Evolutionary conservation across 2,888 invertebrate species (phyloP), one percentile per base, ranked within the genome.

Genomic region (Patella depressa): DNA sequence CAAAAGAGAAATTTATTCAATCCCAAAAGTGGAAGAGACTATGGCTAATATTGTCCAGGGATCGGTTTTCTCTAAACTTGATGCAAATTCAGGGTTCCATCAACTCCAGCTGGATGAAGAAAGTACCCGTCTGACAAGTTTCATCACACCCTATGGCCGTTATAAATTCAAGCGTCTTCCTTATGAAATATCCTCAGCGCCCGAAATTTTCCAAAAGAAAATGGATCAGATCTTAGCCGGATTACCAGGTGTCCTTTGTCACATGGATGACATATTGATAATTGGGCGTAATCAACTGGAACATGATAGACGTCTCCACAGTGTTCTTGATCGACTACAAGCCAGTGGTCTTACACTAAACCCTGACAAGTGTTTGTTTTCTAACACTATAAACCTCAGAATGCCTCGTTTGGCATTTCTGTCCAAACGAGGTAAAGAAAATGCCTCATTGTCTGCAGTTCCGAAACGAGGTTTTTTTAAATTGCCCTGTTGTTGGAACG

Each of bases 161-260:
- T 85, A 75, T 69, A 59, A 79, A 19, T 85, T 80, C 72, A 70
- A 76, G 12, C 54, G 80, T 12, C 69, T 86, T 24, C 81, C 84
- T 9, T 85, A 82, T 74, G 85, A 86, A 73, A 85, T 85, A 17
- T 75, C 76, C 3, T 91, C 90, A 74, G 92, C 92, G 5, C 90
- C 91, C 0, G 92, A 92, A 84, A 81, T 89, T 9, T 92, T 91
- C 78, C 90, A 91, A 83, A 90, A 91, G 85, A 85, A 84, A 3
- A 75, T 92, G 75, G 89, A 90, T 80, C 81, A 83, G 12, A 53
- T 70, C 53, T 17, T 72, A 17, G 72, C 55, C 55, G 78, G 78
- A 59, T 59, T 72, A 24, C 34, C 74, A 1, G 79, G 82, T 15
- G 80, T 81, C 5, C 19, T 84, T 14, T 79, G 80, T 74, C 74